phyloP scores from a whole-genome alignment of 2,797 vertebrate species.

The Sylvia borin region DNA sequence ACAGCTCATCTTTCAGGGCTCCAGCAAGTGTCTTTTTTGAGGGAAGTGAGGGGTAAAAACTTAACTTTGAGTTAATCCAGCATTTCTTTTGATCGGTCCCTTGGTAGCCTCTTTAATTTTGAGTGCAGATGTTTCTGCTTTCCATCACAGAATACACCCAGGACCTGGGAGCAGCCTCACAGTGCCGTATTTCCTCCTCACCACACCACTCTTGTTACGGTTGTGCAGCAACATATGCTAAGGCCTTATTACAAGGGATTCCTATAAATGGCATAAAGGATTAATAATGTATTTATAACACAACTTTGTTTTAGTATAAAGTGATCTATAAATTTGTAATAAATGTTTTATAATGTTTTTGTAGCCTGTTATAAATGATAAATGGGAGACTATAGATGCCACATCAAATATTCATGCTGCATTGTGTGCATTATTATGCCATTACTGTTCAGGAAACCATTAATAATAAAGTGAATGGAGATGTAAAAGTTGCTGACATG shows the following conservation, averaged over 20 bases:
- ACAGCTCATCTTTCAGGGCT: not conserved
- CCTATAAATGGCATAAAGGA: slow-evolving; percentile 73
- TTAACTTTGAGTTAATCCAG: not conserved
- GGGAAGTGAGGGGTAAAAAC: not conserved
- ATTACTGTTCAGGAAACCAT: slow-evolving; percentile 77
- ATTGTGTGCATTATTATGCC: slow-evolving; percentile 68
- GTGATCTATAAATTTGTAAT: slow-evolving; percentile 81
- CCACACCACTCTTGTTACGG: not conserved
- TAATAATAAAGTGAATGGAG: slow-evolving; percentile 80
- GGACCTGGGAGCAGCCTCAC: not conserved
- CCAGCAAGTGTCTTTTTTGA: not conserved
- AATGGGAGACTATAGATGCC: slow-evolving; percentile 76
- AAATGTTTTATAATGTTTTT: slow-evolving; percentile 86
- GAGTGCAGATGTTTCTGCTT: slow-evolving; percentile 25
- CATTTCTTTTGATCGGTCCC: not conserved
- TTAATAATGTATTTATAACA: slow-evolving; percentile 83
- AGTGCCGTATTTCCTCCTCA: not conserved
- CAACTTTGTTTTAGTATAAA: slow-evolving; percentile 75
- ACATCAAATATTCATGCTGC: slow-evolving; percentile 81
- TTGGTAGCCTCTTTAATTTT: not conserved
- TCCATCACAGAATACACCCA: not conserved
- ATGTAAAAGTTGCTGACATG: slow-evolving; percentile 70
- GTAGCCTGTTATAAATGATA: slow-evolving; percentile 84
- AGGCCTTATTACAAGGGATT: slow-evolving; percentile 71
- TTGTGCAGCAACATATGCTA: slow-evolving; percentile 45